Evolutionary conservation across 2,888 invertebrate species (phyloP), one percentile per base, ranked within the genome.

Genomic region (Creontiades dilutus): DNA sequence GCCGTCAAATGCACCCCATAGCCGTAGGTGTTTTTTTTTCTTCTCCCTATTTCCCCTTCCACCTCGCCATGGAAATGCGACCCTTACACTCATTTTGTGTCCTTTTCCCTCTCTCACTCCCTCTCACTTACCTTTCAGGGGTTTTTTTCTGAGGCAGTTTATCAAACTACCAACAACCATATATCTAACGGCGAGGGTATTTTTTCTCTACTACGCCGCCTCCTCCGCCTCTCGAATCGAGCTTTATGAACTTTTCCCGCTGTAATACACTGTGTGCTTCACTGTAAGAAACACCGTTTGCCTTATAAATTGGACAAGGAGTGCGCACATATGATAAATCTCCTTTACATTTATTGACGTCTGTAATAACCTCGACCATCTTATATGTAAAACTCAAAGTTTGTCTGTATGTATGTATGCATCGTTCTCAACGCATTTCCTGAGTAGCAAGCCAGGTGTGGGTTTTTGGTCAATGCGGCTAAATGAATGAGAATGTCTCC

Each of bases 131-230:
- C 78, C 78, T 46, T 78, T 46, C 78, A 78, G 14, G 28, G 78
- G 0, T 46, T 78, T 46, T 37, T 37, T 78, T 28, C 28, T 78
- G 23, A 27, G 28, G 84, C 57, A 84, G 84, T 84, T 84, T 84
- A 84, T 84, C 84, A 84, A 84, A 84, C 84, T 55, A 84, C 84
- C 84, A 55, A 55, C 57, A 55, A 27, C 84, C 84, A 84, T 84
- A 84, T 84, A 84, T 84, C 57, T 84, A n/a, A 19, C 14, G 27
- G 76, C 27, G 61, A 28, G 76, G 76, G 46, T 37, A 46, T 12
- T 46, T 37, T 76, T 76, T 76, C 46, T 76, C 76, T 46, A 13
- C 76, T 28, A 37, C 37, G 27, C 27, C 27, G 14, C 76, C 13
- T 37, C 76, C 28, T n/a, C 76, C n/a, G 11, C 76, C 76, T 76